phyloP scores from a whole-genome alignment of 2,888 invertebrate genomes.

The Acanthopleura granulata region DNA sequence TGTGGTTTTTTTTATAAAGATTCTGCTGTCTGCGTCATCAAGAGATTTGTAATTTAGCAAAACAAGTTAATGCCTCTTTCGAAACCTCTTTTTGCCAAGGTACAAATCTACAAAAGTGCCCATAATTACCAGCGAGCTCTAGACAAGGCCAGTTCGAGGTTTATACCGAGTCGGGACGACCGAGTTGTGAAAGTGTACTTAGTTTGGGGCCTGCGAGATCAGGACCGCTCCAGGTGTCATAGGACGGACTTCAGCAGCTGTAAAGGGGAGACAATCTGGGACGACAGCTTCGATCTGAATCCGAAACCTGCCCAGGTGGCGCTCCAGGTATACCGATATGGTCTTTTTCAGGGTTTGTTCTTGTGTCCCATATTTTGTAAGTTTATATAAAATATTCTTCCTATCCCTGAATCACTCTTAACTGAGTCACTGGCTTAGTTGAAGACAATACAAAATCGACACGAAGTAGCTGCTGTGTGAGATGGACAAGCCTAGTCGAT shows the following conservation, averaged over 20 bases:
- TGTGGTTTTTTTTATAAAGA: too few relatives aligned
- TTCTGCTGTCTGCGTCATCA: too few relatives aligned
- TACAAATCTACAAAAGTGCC: slow-evolving; percentile 31
- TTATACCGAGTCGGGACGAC: slow-evolving; percentile 21
- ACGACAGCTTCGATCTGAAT: slow-evolving; percentile 54
- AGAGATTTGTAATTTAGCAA: too few relatives aligned
- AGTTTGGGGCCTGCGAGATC: slow-evolving; percentile 38
- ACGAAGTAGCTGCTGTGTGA: too few relatives aligned
- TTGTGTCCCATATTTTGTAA: too few relatives aligned
- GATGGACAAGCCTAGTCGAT: too few relatives aligned
- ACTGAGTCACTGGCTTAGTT: too few relatives aligned
- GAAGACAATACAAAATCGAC: too few relatives aligned
- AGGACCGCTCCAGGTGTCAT: slow-evolving; percentile 40
- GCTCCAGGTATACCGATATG: slow-evolving; percentile 43
- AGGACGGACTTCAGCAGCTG: slow-evolving; percentile 31
- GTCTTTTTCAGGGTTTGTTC: neutral
- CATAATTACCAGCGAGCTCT: slow-evolving; percentile 32
- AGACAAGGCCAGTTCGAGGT: slow-evolving; percentile 21
- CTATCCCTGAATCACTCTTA: too few relatives aligned
- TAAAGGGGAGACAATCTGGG: slow-evolving; percentile 49
- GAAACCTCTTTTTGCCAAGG: slow-evolving; percentile 25
- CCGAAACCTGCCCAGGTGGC: slow-evolving; percentile 50
- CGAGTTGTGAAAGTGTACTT: slow-evolving; percentile 28
- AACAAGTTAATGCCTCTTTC: too few relatives aligned
- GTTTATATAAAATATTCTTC: too few relatives aligned